Base-by-base conservation (phyloP, 2,888 invertebrate genomes). In the Daptonema setosum region DNA sequence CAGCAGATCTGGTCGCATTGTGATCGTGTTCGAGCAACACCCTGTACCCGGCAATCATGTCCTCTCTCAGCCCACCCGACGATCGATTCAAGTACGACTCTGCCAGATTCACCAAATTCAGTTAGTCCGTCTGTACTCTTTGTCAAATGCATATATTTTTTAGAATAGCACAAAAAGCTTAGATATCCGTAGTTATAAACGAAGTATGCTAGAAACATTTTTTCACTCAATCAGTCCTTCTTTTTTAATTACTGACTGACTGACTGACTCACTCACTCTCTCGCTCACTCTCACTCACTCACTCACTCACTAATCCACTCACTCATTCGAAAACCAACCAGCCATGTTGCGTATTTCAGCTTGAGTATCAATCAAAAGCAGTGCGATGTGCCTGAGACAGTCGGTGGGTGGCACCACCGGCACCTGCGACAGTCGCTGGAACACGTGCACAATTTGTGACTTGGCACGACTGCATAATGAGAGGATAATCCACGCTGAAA, bases 341-440 rank as follows among this genome's bases (percentile, higher is more conserved):
- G 45, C 45, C 3, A 17, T 8, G 14, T 3, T 3, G 14, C 45
- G 45, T 5, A 45, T 5, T 22, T 45, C 45, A 5, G 11, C n/a
- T n/a, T 14, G 3, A 3, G 45, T 17, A n/a, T 28, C 54, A 24
- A 61, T 54, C 22, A 67, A 56, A 1, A 66, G 57, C 11, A 64
- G 58, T 2, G 61, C 67, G 29, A 68, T 58, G 56, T 64, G 63
- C 14, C 65, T 60, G n/a, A 68, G 59, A 8, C 66, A 65, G 29
- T 68, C 67, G 29, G 67, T 53, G 8, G 68, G 67, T 17, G 68
- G 68, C 1, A 65, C 66, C 8, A 68, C 61, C n/a, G 68, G 67
- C n/a, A 68, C 66, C 35, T 61, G 61, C 1, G 61, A 29, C 17
- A 68, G 61, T 1, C 68, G 60, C 52, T 63, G 62, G 48, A 68